A percentile compares a stretch with the other conserved stretches of the same genome.
phyloP scores from a whole-genome alignment of 2,113 vertebrate genomes.

The Coryphaenoides rupestris region DNA sequence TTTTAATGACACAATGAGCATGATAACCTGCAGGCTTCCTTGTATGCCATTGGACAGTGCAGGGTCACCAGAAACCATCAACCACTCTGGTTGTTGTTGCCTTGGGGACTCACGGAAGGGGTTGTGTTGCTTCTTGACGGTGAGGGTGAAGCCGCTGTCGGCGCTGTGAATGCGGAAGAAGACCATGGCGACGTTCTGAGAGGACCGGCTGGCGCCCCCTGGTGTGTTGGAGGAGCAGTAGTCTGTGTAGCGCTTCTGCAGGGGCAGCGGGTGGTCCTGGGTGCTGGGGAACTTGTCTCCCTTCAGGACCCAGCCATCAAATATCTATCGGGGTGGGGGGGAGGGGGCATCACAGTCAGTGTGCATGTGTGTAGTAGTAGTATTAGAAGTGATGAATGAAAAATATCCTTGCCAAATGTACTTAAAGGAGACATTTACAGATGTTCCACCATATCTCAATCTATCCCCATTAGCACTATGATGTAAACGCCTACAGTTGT shows the following conservation, averaged over 20 bases:
- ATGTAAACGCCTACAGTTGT: too few relatives aligned
- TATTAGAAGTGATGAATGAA: background rate
- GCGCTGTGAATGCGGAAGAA: slow-evolving; percentile 85
- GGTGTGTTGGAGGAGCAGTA: slow-evolving; percentile 77
- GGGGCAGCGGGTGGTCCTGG: slow-evolving; percentile 83
- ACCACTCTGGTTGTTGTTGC: too few relatives aligned
- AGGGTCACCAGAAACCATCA: too few relatives aligned
- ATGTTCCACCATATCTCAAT: too few relatives aligned
- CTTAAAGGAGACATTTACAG: too few relatives aligned
- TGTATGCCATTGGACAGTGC: too few relatives aligned
- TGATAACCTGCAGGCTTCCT: too few relatives aligned
- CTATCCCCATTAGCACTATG: too few relatives aligned
- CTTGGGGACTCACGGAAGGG: slow-evolving; percentile 84
- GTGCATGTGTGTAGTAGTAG: background rate
- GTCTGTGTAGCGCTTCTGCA: slow-evolving; percentile 82
- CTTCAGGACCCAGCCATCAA: slow-evolving; percentile 96
- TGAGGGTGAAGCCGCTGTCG: slow-evolving; percentile 85
- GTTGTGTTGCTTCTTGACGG: slow-evolving; percentile 80
- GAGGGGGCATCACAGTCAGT: background rate
- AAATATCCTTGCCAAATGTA: too few relatives aligned
- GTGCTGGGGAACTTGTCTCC: slow-evolving; percentile 93
- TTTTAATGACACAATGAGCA: too few relatives aligned
- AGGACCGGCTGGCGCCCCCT: slow-evolving; percentile 74
- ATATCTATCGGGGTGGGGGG: slow-evolving; percentile 81
- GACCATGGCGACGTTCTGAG: slow-evolving; percentile 94